phyloP scores from a whole-genome alignment of 2,113 vertebrate genomes.

The Labrus mixtus region DNA sequence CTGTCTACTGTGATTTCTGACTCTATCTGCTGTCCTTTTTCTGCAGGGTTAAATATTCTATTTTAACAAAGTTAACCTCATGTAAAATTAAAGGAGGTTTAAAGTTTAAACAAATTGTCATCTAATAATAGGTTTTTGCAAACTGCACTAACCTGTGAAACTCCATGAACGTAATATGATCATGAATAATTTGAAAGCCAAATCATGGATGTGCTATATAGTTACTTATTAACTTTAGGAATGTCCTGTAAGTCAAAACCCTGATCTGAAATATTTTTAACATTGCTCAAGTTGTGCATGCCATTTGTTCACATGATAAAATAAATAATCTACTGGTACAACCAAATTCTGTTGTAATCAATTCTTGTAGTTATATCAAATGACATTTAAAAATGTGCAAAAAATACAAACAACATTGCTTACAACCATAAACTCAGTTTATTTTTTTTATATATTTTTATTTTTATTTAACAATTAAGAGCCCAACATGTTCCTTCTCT shows the following conservation, averaged over 20 bases:
- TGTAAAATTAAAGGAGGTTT: too few relatives aligned
- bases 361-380: too few relatives aligned
- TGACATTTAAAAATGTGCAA: background rate
- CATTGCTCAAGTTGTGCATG: too few relatives aligned
- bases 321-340: background rate
- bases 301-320: too few relatives aligned
- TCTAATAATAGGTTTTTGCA: background rate
- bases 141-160: background rate
- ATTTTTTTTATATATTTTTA: constrained; percentile 56
- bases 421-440: constrained; percentile 67
- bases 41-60: too few relatives aligned
- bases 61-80: too few relatives aligned
- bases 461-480: constrained; percentile 66
- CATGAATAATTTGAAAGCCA: background rate
- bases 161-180: background rate
- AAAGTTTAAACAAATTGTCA: background rate
- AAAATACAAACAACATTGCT: constrained; percentile 28
- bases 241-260: background rate
- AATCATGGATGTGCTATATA: background rate
- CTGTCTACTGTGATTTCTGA: too few relatives aligned
- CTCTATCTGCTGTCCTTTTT: too few relatives aligned
- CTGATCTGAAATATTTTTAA: background rate
- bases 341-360: constrained; percentile 7
- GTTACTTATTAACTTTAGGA: background rate
- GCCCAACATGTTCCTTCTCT: constrained; percentile 61